Conservation (phyloP, 2,113 vertebrate genomes). For the Cynocephalus volans region DNA sequence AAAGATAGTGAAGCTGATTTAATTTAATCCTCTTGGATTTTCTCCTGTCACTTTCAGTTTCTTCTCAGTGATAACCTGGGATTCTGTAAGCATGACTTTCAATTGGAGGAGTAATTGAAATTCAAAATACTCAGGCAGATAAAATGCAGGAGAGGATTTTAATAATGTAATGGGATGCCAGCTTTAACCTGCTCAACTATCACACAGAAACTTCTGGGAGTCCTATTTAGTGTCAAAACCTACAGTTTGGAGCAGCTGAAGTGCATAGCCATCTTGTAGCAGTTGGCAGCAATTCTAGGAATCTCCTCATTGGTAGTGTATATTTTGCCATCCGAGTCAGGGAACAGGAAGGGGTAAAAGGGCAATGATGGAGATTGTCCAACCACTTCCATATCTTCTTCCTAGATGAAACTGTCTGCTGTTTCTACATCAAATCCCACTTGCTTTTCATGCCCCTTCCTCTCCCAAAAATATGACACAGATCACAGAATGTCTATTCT, state of each 20-base stretch:
- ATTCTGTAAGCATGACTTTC: not conserved
- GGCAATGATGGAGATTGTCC: rapidly evolving
- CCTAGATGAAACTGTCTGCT: not conserved
- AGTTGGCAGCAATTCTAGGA: not conserved
- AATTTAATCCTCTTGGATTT: not conserved
- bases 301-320: not conserved
- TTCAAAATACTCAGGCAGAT: not conserved
- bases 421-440: not conserved
- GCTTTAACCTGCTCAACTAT: rapidly evolving
- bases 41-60: not conserved
- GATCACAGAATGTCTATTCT: not conserved
- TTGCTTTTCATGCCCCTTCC: not conserved
- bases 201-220: not conserved
- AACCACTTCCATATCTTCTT: rapidly evolving
- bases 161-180: not conserved
- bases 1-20: not conserved
- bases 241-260: not conserved
- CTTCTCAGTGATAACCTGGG: not conserved
- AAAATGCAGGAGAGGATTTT: not conserved
- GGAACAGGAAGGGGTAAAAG: too few species aligned
- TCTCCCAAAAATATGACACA: not conserved
- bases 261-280: not conserved
- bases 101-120: not conserved
- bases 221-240: not conserved
- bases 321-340: not conserved